Evolutionary conservation across 1,140 invertebrate species (phyloP), one percentile per base, ranked within the genome.

Genomic region (Harpegnathos saltator): DNA sequence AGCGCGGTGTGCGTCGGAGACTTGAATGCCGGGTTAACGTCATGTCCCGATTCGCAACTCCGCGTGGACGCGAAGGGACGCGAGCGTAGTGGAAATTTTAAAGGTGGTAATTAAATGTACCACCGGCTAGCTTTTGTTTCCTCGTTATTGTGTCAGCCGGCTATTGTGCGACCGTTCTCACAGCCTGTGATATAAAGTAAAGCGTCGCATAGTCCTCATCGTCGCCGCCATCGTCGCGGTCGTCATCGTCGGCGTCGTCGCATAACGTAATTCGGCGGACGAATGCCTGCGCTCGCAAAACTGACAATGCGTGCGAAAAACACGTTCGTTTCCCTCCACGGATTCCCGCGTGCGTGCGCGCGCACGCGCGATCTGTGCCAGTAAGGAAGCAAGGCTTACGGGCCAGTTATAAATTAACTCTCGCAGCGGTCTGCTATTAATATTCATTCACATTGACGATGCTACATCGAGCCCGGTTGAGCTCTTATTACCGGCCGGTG

Each of bases 91-190:
- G 19, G 14, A 59, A 22, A 75, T 82, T 84, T 86, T 54, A 11
- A 84, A 89, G 38, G 5, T 68, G 52, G 66, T 85, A 90, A 90
- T 90, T 90, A 89, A 65, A 50, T 19, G 48, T 62, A 71, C 14
- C 65, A 59, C 63, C 38, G 63, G 59, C 61, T 56, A 58, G 71
- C 72, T 62, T 69, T 58, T 66, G 38, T 85, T 89, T 84, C 86
- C 80, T 87, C 65, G 86, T 82, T 89, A 89, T 89, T 89, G 82
- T 86, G 58, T 56, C 82, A 12, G 38, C 17, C 71, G 44, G 33
- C 29, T 11, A 75, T 85, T 89, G 84, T 89, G 26, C 7, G 24
- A 44, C 56, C 56, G 26, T 84, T 89, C 87, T 80, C 87, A 85
- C 80, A 80, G 24, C 26, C 15, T 50, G 78, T 48, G 19, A 26